Evolutionary conservation across 37 sponge, comb jelly and placozoan species (phyloP).

Genomic region (Chondrilla cf. caribensis): DNA sequence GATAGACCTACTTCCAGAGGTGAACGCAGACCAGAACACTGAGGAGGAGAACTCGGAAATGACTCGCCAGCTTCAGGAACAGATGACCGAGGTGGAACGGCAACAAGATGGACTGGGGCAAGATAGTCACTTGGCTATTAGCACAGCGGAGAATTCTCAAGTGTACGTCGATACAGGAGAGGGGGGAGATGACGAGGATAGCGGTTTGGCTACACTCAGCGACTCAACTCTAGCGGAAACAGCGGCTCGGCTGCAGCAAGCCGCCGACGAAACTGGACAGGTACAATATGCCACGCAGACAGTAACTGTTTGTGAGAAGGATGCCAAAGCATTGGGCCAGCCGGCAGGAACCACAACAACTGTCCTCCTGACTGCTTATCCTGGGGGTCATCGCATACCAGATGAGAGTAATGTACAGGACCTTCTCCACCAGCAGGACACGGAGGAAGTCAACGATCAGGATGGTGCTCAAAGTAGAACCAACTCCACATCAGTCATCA

Average conservation of each 20-base stretch:
- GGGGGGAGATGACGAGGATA: conserved; percentile 37
- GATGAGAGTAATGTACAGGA: neutral
- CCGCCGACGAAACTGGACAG: conserved; percentile 77
- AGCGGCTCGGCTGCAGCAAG: conserved; percentile 70
- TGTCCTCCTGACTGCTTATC: conserved; percentile 79
- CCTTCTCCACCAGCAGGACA: neutral
- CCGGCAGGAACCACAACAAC: conserved; percentile 79
- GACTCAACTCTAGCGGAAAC: conserved; percentile 76
- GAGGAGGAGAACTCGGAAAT: neutral
- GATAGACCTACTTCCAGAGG: conserved; percentile 78
- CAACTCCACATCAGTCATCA: conserved; percentile 1
- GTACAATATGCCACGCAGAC: conserved; percentile 83
- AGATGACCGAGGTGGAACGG: neutral
- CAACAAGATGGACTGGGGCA: neutral
- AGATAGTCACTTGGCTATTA: too few relatives aligned
- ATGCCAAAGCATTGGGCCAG: conserved; percentile 77
- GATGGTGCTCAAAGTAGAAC: neutral
- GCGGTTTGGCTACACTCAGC: conserved; percentile 66
- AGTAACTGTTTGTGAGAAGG: conserved; percentile 67
- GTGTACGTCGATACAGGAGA: conserved; percentile 76
- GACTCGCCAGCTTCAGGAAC: neutral
- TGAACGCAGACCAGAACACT: conserved; percentile 24
- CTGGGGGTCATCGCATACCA: conserved; percentile 50
- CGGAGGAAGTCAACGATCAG: neutral
- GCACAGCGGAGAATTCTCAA: conserved; percentile 3